These are phyloP conservation scores for Drosophila birchii DNA, from an alignment of 2,888 invertebrate species.

Conservation along the genomic window DNA sequence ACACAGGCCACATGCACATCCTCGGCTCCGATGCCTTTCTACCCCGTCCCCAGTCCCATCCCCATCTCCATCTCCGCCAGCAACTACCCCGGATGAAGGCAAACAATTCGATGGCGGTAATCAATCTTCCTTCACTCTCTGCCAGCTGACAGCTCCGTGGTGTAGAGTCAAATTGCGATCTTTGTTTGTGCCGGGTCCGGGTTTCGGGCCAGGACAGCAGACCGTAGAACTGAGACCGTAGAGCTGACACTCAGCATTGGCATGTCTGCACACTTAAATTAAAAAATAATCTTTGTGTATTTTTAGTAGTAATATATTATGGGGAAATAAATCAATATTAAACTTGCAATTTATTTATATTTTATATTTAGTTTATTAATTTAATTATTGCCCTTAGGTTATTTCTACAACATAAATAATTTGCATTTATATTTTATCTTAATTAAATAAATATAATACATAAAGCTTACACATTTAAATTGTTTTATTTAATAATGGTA, in stretches of 20 bases:
- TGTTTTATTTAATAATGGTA: too few species aligned
- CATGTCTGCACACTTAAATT: conserved; percentile 21
- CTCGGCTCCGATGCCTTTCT: conserved; percentile 6
- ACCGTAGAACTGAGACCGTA: conserved; percentile 46
- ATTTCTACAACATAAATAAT: too few species aligned
- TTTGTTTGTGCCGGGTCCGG: conserved; percentile 72
- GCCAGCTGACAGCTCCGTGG: conserved; percentile 85
- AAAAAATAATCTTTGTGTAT: background rate
- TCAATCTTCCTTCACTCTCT: conserved; percentile 85
- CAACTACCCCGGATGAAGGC: conserved; percentile 56
- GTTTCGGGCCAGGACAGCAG: conserved; percentile 49
- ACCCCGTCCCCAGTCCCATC: conserved; percentile 40
- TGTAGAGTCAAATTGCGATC: conserved; percentile 84
- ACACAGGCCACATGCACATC: conserved; percentile 44
- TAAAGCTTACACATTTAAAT: too few species aligned
- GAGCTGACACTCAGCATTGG: conserved; percentile 45
- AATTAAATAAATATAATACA: too few species aligned
- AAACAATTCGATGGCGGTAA: conserved; percentile 85
- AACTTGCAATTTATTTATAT: too few species aligned
- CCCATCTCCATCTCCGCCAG: background rate
- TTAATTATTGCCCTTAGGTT: too few species aligned
- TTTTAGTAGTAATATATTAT: background rate
- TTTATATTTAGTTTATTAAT: too few species aligned
- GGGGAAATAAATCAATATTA: too few species aligned
- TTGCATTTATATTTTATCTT: too few species aligned